Conservation (phyloP, 2,888 invertebrate species). For the Eilema depressum region DNA sequence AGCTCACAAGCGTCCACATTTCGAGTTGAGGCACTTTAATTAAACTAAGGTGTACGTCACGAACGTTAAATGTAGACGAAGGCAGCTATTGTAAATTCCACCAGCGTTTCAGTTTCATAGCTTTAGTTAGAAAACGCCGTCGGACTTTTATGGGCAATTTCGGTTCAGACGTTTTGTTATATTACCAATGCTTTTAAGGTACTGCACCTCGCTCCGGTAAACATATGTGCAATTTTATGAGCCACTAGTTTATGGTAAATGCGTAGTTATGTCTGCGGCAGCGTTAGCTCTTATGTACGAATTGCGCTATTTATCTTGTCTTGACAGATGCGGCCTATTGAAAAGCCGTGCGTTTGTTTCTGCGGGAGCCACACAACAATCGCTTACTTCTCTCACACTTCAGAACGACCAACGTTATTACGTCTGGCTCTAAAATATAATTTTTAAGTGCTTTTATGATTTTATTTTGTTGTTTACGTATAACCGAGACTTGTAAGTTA, state of each 20-base stretch:
- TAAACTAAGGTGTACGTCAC: slow-evolving; percentile 83
- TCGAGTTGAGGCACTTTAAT: slow-evolving; percentile 77
- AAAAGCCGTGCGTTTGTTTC: slow-evolving; percentile 44
- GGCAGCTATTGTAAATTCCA: slow-evolving; percentile 85
- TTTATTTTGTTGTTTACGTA: slow-evolving; percentile 33
- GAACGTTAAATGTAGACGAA: slow-evolving; percentile 83
- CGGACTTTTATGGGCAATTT: slow-evolving; percentile 87
- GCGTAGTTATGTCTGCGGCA: slow-evolving; percentile 74
- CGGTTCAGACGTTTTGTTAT: slow-evolving; percentile 88
- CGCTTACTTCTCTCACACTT: slow-evolving; percentile 32
- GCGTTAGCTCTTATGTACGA: slow-evolving; percentile 64
- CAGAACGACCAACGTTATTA: slow-evolving; percentile 34
- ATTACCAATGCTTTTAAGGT: slow-evolving; percentile 88
- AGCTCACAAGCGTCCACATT: slow-evolving; percentile 51
- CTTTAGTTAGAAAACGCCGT: slow-evolving; percentile 87
- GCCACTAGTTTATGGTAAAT: slow-evolving; percentile 81
- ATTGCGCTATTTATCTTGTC: slow-evolving; percentile 55
- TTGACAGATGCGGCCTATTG: slow-evolving; percentile 65
- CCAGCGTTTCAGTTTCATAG: slow-evolving; percentile 85
- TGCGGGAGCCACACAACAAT: slow-evolving; percentile 29
- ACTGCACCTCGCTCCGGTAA: slow-evolving; percentile 83
- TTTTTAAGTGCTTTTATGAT: slow-evolving; percentile 39
- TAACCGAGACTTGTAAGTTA: slow-evolving; percentile 20
- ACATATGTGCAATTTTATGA: slow-evolving; percentile 84
- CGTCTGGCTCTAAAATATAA: slow-evolving; percentile 33